These are phyloP conservation scores for Paedocypris sp. DNA, from an alignment of 2,113 vertebrate genomes.

Conservation along the genomic window DNA sequence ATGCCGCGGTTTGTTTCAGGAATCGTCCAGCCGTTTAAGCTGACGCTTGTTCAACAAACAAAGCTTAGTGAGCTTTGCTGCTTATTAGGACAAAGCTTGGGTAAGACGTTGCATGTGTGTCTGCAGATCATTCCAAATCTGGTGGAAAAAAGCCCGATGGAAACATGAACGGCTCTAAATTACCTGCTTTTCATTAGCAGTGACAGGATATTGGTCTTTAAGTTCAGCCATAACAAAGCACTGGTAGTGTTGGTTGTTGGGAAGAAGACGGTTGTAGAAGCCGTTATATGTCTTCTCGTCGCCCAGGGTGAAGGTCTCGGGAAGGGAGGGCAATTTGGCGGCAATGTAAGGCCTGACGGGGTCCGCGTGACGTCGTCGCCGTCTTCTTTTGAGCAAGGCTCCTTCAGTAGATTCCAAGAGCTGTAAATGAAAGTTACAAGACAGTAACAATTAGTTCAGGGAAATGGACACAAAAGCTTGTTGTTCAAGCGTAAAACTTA, in stretches of 20 bases:
- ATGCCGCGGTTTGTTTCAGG: neutral
- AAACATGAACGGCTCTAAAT: neutral
- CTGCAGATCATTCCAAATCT: neutral
- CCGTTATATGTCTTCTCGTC: conserved; percentile 80
- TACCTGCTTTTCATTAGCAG: conserved; percentile 38
- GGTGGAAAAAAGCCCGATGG: neutral
- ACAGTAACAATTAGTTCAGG: neutral
- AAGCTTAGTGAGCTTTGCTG: neutral
- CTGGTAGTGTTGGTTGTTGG: conserved; percentile 70
- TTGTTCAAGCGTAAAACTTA: too few relatives aligned
- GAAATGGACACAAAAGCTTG: neutral
- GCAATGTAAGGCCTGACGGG: conserved; percentile 75
- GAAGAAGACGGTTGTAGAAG: conserved; percentile 82
- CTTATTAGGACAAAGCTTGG: neutral
- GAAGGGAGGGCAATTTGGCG: conserved; percentile 76
- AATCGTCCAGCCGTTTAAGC: neutral
- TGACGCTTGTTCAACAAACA: conserved; percentile 6
- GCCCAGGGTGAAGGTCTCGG: conserved; percentile 79
- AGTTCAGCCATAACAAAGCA: conserved; percentile 88
- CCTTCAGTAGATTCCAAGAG: conserved; percentile 70
- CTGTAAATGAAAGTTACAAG: conserved; percentile 47
- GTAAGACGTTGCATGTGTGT: neutral
- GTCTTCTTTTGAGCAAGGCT: conserved; percentile 28
- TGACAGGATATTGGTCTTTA: conserved; percentile 71
- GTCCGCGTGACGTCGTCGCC: conserved; percentile 66